Evolutionary conservation across 2,888 invertebrate species (phyloP).

Genomic region (Toxonevra muliebris): DNA sequence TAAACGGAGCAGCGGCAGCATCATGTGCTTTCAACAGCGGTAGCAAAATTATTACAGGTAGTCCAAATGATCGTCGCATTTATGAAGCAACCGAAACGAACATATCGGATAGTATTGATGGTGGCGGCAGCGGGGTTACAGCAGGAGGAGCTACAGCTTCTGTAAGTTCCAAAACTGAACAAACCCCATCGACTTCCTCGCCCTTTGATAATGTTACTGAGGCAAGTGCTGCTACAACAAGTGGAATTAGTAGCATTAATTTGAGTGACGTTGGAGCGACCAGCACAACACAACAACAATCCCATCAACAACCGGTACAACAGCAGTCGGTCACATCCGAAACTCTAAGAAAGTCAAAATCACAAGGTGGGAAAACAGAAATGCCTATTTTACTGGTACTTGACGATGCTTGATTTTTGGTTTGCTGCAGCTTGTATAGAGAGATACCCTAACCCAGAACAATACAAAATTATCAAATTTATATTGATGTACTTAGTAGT

Average conservation of each 20-base stretch:
- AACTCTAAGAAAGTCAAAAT: slow-evolving; percentile 84
- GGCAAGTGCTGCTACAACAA: slow-evolving; percentile 23
- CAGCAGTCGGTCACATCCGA: slow-evolving; percentile 65
- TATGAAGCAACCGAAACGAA: slow-evolving; percentile 34
- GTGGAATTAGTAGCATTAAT: slow-evolving; percentile 41
- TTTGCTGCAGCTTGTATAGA: not conserved
- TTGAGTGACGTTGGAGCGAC: slow-evolving; percentile 38
- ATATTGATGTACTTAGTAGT: too few species aligned
- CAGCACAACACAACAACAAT: slow-evolving; percentile 18
- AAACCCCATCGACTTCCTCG: slow-evolving; percentile 39
- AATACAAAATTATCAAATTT: too few species aligned
- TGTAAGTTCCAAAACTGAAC: slow-evolving; percentile 36
- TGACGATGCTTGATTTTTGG: not conserved
- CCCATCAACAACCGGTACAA: slow-evolving; percentile 49
- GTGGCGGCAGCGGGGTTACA: slow-evolving; percentile 30
- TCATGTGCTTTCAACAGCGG: slow-evolving; percentile 36
- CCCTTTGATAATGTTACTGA: slow-evolving; percentile 37
- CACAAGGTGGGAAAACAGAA: slow-evolving; percentile 85
- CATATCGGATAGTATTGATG: slow-evolving; percentile 38
- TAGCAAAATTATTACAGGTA: slow-evolving; percentile 48
- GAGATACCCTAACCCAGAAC: too few species aligned
- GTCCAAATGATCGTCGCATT: slow-evolving; percentile 40
- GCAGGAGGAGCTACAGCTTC: slow-evolving; percentile 31
- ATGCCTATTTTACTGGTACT: not conserved
- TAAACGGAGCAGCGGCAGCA: slow-evolving; percentile 51